Percentiles rank a stretch among this genome's conserved stretches.
Evolutionary conservation across 2,888 invertebrate species (phyloP).

Genomic region (Chrysomela aeneicollis): DNA sequence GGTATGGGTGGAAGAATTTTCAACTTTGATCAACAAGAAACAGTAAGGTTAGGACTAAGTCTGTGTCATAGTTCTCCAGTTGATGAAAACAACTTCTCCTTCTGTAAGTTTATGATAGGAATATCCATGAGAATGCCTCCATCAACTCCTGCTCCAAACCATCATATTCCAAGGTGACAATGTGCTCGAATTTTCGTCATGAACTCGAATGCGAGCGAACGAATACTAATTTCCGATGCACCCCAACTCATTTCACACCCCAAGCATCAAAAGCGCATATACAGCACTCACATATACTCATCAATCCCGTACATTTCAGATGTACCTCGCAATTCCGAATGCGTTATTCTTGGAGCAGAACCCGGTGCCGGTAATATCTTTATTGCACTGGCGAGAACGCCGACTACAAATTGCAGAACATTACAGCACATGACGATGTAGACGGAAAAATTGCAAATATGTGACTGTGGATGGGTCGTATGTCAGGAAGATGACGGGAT

Average conservation of each 20-base stretch:
- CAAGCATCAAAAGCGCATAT: constrained; percentile 19
- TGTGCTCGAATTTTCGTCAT: not conserved
- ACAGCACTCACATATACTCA: constrained; percentile 5
- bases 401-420: constrained; percentile 55
- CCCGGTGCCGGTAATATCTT: constrained; percentile 52
- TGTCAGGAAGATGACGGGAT: constrained; percentile 43
- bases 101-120: no score
- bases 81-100: no score
- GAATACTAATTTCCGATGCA: constrained; percentile 7
- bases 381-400: constrained; percentile 55
- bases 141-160: no score
- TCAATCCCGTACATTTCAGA: constrained; percentile 25
- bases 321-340: constrained; percentile 45
- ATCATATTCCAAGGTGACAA: not conserved
- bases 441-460: constrained; percentile 58
- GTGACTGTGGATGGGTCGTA: constrained; percentile 49
- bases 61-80: no score
- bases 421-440: constrained; percentile 56
- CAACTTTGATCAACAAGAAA: no score
- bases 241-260: constrained; percentile 15
- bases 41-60: no score
- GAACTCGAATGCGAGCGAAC: not conserved
- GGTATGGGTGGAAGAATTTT: no score
- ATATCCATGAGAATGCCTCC: no score
- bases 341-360: constrained; percentile 49